phyloP scores from a whole-genome alignment of 2,113 vertebrate genomes.

The Paradisaea rubra region DNA sequence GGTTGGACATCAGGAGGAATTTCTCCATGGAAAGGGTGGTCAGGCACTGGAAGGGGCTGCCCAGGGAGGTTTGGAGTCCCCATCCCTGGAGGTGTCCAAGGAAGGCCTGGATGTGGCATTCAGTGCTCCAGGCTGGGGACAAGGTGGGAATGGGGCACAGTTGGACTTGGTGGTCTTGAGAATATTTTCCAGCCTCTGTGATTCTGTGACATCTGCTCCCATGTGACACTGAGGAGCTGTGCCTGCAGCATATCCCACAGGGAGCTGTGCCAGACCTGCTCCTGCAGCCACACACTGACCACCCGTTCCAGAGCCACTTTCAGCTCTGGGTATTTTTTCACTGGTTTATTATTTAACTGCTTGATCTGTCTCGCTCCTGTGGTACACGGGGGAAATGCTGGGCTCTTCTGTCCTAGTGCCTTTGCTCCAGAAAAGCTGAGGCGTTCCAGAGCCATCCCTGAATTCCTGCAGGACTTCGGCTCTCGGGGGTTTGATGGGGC shows the following conservation, averaged over 20 bases:
- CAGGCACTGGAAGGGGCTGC: neutral
- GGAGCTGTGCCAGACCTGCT: neutral
- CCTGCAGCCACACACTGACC: rapidly evolving
- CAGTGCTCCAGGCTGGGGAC: neutral
- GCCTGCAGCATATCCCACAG: neutral
- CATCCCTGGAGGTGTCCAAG: neutral
- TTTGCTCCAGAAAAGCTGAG: neutral
- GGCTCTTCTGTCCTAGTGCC: neutral
- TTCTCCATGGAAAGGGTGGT: neutral
- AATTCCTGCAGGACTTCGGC: neutral
- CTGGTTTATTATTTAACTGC: neutral
- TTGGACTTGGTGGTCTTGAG: neutral
- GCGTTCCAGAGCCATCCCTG: rapidly evolving
- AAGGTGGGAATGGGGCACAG: neutral
- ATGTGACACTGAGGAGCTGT: neutral
- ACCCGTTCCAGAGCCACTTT: neutral
- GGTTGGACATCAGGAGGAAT: neutral
- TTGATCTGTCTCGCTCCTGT: rapidly evolving
- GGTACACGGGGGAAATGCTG: neutral
- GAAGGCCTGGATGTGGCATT: neutral
- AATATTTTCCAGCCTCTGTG: neutral
- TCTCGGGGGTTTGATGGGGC: neutral
- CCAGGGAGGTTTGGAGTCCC: neutral
- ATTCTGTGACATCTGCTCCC: neutral
- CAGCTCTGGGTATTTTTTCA: neutral